phyloP scores from a whole-genome alignment of 2,888 invertebrate genomes.

The Elmis aenea region DNA sequence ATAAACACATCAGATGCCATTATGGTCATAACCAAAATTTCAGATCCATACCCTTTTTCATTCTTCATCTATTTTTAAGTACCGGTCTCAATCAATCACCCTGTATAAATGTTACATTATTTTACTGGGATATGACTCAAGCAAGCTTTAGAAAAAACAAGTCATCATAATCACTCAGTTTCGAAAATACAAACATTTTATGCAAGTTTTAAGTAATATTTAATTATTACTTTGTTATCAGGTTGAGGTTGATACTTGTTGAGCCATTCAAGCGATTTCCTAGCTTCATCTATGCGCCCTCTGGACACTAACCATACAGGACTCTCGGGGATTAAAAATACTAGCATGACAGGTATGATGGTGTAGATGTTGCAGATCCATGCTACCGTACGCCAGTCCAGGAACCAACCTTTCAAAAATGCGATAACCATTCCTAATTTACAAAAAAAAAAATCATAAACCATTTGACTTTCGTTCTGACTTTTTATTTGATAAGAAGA shows the following conservation, averaged over 20 bases:
- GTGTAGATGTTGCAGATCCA: slow-evolving; percentile 53
- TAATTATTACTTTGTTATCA: slow-evolving; percentile 44
- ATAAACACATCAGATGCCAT: too few relatives aligned
- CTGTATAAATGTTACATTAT: background rate
- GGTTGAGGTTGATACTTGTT: slow-evolving; percentile 47
- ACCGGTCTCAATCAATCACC: too few relatives aligned
- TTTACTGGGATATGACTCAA: background rate
- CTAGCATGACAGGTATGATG: slow-evolving; percentile 48
- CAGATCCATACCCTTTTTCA: too few relatives aligned
- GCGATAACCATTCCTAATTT: slow-evolving; percentile 57
- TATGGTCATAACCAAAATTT: too few relatives aligned
- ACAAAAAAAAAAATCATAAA: too few relatives aligned
- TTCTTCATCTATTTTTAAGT: too few relatives aligned
- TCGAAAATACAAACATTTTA: background rate
- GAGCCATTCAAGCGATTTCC: slow-evolving; percentile 50
- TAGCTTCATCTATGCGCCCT: slow-evolving; percentile 52
- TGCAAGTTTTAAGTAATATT: slow-evolving; percentile 5
- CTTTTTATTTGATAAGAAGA: too few relatives aligned
- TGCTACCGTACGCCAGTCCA: slow-evolving; percentile 53
- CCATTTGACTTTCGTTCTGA: too few relatives aligned
- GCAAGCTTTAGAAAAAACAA: background rate
- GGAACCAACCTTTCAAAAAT: slow-evolving; percentile 52
- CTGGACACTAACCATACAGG: slow-evolving; percentile 57
- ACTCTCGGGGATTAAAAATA: slow-evolving; percentile 54
- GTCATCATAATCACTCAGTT: background rate